Base-by-base conservation (phyloP, 2,888 invertebrate genomes). In the Conops quadrifasciatus region DNA sequence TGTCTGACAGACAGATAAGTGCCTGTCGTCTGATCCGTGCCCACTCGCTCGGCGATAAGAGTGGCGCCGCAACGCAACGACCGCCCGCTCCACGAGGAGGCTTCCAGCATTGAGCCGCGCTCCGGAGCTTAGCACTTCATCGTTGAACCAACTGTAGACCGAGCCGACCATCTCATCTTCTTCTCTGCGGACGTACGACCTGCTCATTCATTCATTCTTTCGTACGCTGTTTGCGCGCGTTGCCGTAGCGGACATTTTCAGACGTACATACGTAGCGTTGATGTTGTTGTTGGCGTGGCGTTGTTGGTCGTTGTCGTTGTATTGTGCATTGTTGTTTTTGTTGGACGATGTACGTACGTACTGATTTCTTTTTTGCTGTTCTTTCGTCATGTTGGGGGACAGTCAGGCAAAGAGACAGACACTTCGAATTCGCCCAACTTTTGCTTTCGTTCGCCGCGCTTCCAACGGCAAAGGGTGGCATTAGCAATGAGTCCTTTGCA, bases 371-470 rank as follows among this genome's bases (percentile, higher is more conserved):
- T 36, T 36, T 36, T 36, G 36, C 11, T 36, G 43, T 24, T 28
- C 36, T 36, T 36, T 36, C 9, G 36, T 7, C 9, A 36, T 36
- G 4, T 36, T 36, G 36, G 9, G 9, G 36, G n/a, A 21, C 21
- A 21, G 62, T 28, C 16, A 2, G 59, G 2, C 26, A 26, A 9
- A 1, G 5, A 36, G 11, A n/a, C n/a, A 19, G 43, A 19, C 43
- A 43, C 36, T 30, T 43, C 21, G 16, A 45, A 43, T 4, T 63
- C 47, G 63, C 24, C 11, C 30, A 59, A 66, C 66, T 66, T 66
- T 66, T 66, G 53, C 66, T 66, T 66, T 66, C 66, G 66, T 66
- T 56, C 53, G 66, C 53, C 43, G 66, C 21, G 66, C 24, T 66
- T 66, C 49, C 19, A 4, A 15, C 5, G 36, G 36, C 9, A 9